Evolutionary conservation across 2,113 vertebrate species (phyloP).

Genomic region (Burhinus oedicnemus): DNA sequence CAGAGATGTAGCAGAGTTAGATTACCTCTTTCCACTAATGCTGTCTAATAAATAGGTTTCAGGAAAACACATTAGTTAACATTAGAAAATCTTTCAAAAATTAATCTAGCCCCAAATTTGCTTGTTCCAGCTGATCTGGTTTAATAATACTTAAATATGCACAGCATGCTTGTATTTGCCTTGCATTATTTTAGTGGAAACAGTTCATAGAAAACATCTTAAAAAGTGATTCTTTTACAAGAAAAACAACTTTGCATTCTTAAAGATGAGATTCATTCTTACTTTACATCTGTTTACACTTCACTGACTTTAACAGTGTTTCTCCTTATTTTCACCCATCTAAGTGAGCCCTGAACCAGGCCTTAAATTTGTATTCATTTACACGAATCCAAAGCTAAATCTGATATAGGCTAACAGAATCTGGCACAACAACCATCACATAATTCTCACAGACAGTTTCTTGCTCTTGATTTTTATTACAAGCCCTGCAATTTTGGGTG

Average conservation of each 20-base stretch:
- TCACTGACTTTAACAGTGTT: not conserved
- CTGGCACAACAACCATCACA: not conserved
- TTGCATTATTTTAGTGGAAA: not conserved
- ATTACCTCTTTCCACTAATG: not conserved
- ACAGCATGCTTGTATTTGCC: not conserved
- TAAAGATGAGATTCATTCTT: not conserved
- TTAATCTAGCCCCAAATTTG: slow-evolving; percentile 46
- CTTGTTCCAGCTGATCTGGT: slow-evolving; percentile 14
- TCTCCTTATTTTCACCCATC: not conserved
- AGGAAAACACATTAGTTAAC: slow-evolving; percentile 22
- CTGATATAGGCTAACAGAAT: not conserved
- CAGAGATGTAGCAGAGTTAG: not conserved
- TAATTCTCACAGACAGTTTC: not conserved
- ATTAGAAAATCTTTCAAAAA: slow-evolving; percentile 41
- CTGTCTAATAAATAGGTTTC: slow-evolving; percentile 19
- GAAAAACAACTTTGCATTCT: not conserved
- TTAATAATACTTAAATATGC: slow-evolving; percentile 2
- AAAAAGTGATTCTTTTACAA: not conserved
- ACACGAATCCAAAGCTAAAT: not conserved
- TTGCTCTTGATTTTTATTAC: not conserved
- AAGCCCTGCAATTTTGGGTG: not conserved
- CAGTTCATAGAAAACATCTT: not conserved
- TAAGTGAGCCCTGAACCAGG: not conserved
- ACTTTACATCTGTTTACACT: not conserved
- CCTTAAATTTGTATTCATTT: not conserved